A percentile compares a stretch with the other conserved stretches of the same genome.
Evolutionary conservation across 2,113 vertebrate genomes (phyloP).

Genomic region (Telmatochromis bifrenatus): DNA sequence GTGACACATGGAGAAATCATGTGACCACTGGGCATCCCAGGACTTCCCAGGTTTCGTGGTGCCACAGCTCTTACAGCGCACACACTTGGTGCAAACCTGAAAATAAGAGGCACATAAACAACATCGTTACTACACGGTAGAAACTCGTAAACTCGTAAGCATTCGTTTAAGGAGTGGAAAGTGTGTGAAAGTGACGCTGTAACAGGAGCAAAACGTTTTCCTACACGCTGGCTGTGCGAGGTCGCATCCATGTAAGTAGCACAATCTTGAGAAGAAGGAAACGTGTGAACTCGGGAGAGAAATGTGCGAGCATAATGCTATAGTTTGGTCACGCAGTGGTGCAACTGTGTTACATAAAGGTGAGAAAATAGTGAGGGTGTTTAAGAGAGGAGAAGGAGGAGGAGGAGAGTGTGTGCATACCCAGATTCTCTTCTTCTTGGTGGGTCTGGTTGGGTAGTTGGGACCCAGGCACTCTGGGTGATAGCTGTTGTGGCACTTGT

Average conservation of each 20-base stretch:
- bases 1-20: slow-evolving; percentile 97
- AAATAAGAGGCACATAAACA: not conserved
- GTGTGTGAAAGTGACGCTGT: not conserved
- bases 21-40: slow-evolving; percentile 98
- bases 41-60: slow-evolving; percentile 96
- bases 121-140: not conserved
- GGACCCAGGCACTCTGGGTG: slow-evolving; percentile 99
- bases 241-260: not conserved
- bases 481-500: slow-evolving; percentile 99
- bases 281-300: not conserved
- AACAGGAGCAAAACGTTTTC: not conserved
- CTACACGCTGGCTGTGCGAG: not conserved
- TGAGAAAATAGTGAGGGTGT: not conserved
- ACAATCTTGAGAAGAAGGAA: not conserved
- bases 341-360: not conserved
- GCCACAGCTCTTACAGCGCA: slow-evolving; percentile 95
- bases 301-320: not conserved
- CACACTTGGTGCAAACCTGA: slow-evolving; percentile 96
- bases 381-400: not conserved
- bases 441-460: slow-evolving; percentile 95
- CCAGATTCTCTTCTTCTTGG: slow-evolving; percentile 98
- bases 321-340: not conserved
- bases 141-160: not conserved
- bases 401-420: slow-evolving; percentile 61
- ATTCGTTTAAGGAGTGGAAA: not conserved